Percentiles rank a stretch among this genome's conserved stretches.
These are phyloP conservation scores for Heliconius ethilla DNA, from an alignment of 2,888 invertebrate species.

Conservation along the genomic window DNA sequence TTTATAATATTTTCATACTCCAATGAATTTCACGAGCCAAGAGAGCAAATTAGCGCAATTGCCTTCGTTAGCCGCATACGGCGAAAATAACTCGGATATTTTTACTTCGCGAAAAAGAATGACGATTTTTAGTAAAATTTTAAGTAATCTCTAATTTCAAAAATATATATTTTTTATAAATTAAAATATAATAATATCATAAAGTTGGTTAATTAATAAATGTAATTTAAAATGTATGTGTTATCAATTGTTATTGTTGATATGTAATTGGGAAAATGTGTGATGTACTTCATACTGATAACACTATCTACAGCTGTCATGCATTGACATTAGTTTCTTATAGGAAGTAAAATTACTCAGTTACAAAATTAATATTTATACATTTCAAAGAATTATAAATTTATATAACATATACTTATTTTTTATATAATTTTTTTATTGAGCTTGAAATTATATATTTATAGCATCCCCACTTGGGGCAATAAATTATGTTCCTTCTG, in stretches of 20 bases:
- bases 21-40: constrained; percentile 46
- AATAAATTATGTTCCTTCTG: not conserved
- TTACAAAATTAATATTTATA: not conserved
- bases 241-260: constrained; percentile 38
- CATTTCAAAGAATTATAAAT: not conserved
- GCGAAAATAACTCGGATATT: constrained; percentile 31
- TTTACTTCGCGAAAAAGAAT: constrained; percentile 2
- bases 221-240: not conserved
- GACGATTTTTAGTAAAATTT: not conserved
- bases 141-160: not conserved
- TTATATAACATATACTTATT: too few relatives aligned
- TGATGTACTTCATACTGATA: constrained; percentile 30
- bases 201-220: constrained; percentile 6
- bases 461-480: not conserved
- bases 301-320: constrained; percentile 38
- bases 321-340: constrained; percentile 28
- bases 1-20: constrained; percentile 59
- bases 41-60: constrained; percentile 46
- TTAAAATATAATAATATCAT: not conserved
- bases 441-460: not conserved
- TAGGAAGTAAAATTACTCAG: not conserved
- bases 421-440: not conserved
- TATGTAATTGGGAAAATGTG: constrained; percentile 28
- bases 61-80: constrained; percentile 39
- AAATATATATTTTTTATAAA: not conserved